Evolutionary conservation across 2,797 vertebrate species (phyloP).

Genomic region (Manis javanica): DNA sequence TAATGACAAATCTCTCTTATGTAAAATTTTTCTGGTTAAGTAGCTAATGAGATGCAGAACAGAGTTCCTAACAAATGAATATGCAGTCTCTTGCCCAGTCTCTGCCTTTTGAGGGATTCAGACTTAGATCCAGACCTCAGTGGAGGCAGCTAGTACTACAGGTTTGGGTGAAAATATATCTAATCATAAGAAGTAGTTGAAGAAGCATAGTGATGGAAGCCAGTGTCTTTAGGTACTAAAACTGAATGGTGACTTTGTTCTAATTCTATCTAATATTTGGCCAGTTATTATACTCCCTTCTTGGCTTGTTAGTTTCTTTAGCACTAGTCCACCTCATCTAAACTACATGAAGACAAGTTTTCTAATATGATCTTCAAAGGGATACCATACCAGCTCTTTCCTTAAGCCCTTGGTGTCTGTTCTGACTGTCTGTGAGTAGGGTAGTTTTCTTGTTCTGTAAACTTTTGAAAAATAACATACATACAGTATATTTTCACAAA

Average conservation of each 20-base stretch:
- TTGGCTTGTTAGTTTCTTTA: not conserved
- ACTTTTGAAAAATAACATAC: not conserved
- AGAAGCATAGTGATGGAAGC: not conserved
- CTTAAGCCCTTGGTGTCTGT: not conserved
- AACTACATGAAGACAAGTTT: not conserved
- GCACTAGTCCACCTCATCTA: not conserved
- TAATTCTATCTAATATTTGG: not conserved
- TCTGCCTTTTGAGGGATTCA: not conserved
- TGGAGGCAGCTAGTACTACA: not conserved
- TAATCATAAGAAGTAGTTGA: not conserved
- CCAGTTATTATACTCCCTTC: not conserved
- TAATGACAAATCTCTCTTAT: not conserved
- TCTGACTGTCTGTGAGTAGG: not conserved
- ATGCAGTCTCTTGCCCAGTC: not conserved
- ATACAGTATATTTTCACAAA: not conserved
- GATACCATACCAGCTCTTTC: not conserved
- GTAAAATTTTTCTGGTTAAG: not conserved
- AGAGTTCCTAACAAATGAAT: constrained; percentile 20
- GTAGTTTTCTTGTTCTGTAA: not conserved
- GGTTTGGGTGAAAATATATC: not conserved
- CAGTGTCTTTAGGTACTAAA: not conserved
- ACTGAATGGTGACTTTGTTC: not conserved
- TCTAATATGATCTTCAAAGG: not conserved
- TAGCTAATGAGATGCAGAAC: not conserved
- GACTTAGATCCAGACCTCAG: not conserved